Evolutionary conservation across 1,140 invertebrate species (phyloP), one percentile per base, ranked within the genome.

Genomic region (Drosophila obscura): DNA sequence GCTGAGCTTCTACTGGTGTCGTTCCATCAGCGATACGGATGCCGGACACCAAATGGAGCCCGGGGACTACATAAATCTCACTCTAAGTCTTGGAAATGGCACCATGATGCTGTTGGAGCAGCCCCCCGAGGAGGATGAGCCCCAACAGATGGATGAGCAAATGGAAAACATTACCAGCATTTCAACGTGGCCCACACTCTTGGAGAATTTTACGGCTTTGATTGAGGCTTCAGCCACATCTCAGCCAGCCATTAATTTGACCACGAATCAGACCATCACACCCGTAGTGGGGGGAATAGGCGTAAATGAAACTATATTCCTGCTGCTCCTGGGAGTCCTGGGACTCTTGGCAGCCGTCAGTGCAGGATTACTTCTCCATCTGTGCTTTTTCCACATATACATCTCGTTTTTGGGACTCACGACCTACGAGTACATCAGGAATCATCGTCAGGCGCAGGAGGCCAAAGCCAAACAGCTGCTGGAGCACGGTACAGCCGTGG

Each of bases 301-400:
- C 4, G 45, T 92, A 63, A 77, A 92, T 74, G 94, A 94, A 31
- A 94, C 93, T 0, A 92, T 94, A 35, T 95, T 96, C 48, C 91
- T 96, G 28, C 89, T 94, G 9, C 93, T 96, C 44, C 93, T 96
- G 24, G 93, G 94, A 0, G 90, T 94, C 9, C 92, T 96, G 16
- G 95, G 95, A 4, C 72, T 96, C 8, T 92, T 97, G 16, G 95
- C 96, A 1, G 93, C 96, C 5, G 93, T 97, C 7, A 95, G 96
- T 4, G 94, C 96, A 1, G 95, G 95, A 19, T 93, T 98, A 19
- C 93, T 99, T 8, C 93, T 97, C 16, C 97, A 99, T 93, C 93
- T 99, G 22, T 96, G 96, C 89, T 95, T 96, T 90, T 98, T 98
- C 92, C 97, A 98, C 92, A 94, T 97, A 46, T 98, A 97, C 92